Conservation (phyloP, 2,797 vertebrate species). For the Champsocephalus esox region DNA sequence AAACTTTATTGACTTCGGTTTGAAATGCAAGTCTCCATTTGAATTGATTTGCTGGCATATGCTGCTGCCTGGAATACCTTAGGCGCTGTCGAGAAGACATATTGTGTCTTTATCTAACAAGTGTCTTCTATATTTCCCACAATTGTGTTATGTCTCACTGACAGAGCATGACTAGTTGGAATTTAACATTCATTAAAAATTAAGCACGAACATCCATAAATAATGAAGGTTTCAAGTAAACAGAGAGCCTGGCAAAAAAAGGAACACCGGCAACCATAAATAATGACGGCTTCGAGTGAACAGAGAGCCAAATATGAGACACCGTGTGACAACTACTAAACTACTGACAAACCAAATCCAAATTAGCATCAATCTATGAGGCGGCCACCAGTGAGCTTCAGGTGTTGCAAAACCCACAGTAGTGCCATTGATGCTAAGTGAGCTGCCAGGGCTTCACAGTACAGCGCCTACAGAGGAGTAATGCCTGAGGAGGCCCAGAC, state of each 20-base stretch:
- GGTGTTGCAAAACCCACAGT: constrained; percentile 77
- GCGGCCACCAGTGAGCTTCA: constrained; percentile 75
- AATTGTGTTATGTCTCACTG: constrained; percentile 63
- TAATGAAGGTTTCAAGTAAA: constrained; percentile 78
- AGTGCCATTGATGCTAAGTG: constrained; percentile 72
- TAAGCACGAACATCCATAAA: constrained; percentile 77
- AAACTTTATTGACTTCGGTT: constrained; percentile 67
- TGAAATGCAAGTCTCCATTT: constrained; percentile 69
- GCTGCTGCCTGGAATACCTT: constrained; percentile 58
- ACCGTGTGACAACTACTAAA: constrained; percentile 78
- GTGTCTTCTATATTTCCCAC: constrained; percentile 58
- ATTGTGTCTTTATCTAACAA: constrained; percentile 61
- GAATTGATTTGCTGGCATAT: constrained; percentile 72
- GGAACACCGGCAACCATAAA: constrained; percentile 76
- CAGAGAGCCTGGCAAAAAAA: constrained; percentile 72
- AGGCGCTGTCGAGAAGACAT: constrained; percentile 47
- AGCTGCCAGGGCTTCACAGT: constrained; percentile 71
- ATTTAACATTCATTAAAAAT: constrained; percentile 81
- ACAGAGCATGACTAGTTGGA: constrained; percentile 66
- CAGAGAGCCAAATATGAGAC: constrained; percentile 63
- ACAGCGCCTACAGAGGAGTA: constrained; percentile 68
- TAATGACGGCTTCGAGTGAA: constrained; percentile 73
- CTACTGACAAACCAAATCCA: constrained; percentile 83
- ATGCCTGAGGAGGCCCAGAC: constrained; percentile 76
- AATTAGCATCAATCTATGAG: constrained; percentile 82